Base-by-base conservation (phyloP, 1,140 invertebrate genomes). In the Drosophila rhopaloa region DNA sequence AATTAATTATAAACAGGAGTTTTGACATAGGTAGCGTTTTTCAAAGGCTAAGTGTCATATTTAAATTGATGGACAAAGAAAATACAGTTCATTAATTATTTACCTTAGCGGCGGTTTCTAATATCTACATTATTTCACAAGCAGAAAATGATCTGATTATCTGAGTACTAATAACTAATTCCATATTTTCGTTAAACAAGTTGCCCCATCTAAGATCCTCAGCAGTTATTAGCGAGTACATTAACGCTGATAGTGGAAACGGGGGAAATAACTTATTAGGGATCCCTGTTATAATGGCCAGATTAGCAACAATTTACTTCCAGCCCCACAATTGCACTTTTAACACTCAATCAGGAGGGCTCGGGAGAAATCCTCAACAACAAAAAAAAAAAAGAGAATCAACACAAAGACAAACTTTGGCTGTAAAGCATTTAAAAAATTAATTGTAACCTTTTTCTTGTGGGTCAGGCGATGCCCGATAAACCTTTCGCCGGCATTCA, bases 401-500 rank as follows among this genome's bases (percentile, higher is more conserved):
- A 37, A 63, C 32, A 59, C 35, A 41, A 56, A 55, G 46, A 44
- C 54, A 76, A 81, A 56, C 32, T 70, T 70, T 16, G 50, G 60
- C 44, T 81, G 79, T 77, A 77, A 81, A 81, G 79, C 73, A 81
- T 81, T 81, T 82, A 77, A 81, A 81, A 81, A 82, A 81, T 82
- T 81, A 81, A 81, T 81, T 79, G 79, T 54, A 57, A 63, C 79
- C 79, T 43, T 51, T 67, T 32, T 35, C 29, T 46, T 37, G n/a
- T 5, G 2, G 19, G 1, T 16, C 14, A 24, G 24, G 47, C 58
- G 48, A 47, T 59, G 63, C 14, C 59, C 57, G 78, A 81, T 81
- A 81, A 81, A 71, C 78, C 78, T 81, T 81, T 81, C 72, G 41
- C 44, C 51, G 53, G 46, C 27, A 38, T 38, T 57, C 63, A 77